A percentile compares a stretch with the other conserved stretches of the same genome.
phyloP scores from a whole-genome alignment of 2,797 vertebrate genomes.

The Numenius phaeopus region DNA sequence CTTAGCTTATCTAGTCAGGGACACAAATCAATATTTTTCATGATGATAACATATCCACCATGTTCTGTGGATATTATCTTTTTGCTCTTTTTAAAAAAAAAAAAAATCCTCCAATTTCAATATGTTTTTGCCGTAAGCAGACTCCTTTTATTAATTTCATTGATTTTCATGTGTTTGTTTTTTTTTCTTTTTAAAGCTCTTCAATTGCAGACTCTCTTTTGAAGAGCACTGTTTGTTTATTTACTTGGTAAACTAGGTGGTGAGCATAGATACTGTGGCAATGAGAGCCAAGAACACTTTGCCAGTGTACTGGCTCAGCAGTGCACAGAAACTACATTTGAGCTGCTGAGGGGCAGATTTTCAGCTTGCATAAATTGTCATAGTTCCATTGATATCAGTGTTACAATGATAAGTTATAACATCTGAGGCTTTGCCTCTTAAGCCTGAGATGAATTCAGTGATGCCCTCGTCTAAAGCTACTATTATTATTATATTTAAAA shows the following conservation, averaged over 20 bases:
- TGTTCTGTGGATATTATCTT: background rate
- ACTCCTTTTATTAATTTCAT: slow-evolving; percentile 40
- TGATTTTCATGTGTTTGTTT: background rate
- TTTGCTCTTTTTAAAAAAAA: background rate
- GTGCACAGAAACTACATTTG: background rate
- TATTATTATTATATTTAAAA: background rate
- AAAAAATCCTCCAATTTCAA: background rate
- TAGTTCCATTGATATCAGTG: background rate
- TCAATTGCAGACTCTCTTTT: background rate
- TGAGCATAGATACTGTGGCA: background rate
- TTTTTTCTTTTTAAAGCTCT: background rate
- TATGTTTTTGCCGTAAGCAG: slow-evolving; percentile 1
- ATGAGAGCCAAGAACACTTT: background rate
- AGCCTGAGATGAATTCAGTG: background rate
- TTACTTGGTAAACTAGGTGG: background rate
- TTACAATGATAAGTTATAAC: background rate
- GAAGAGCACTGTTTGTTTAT: background rate
- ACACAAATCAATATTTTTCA: slow-evolving; percentile 4
- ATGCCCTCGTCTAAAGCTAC: background rate
- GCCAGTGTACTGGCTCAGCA: background rate
- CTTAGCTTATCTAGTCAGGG: background rate
- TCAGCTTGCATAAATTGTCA: background rate
- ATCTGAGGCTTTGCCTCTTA: background rate
- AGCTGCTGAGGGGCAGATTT: background rate
- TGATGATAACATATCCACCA: background rate